Conservation (phyloP, 2,888 invertebrate genomes). For the Sisyra terminalis region DNA sequence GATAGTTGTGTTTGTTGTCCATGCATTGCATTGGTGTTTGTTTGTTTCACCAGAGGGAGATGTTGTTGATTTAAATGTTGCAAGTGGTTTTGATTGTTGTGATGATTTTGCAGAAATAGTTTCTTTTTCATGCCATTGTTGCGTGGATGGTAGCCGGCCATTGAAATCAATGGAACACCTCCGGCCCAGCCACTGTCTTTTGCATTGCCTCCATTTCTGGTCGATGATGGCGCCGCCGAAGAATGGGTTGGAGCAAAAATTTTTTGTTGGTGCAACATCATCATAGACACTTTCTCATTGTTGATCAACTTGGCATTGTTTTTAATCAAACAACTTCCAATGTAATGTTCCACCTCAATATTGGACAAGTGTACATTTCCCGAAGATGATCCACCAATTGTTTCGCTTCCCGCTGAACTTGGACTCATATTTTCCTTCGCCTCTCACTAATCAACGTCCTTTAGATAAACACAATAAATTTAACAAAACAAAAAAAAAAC, state of each 20-base stretch:
- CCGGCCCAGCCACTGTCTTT: slow-evolving; percentile 58
- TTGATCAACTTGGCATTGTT: slow-evolving; percentile 14
- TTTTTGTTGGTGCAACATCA: slow-evolving; percentile 13
- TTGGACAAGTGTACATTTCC: not conserved
- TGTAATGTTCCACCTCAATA: slow-evolving; percentile 43
- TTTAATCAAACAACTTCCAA: slow-evolving; percentile 40
- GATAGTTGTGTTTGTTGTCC: slow-evolving; percentile 38
- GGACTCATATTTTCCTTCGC: not conserved
- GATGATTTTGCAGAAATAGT: slow-evolving; percentile 7
- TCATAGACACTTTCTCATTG: slow-evolving; percentile 6
- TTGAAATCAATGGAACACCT: slow-evolving; percentile 59
- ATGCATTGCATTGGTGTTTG: slow-evolving; percentile 3
- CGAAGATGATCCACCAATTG: not conserved
- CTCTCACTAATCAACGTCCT: too few species aligned
- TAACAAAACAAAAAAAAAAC: too few species aligned
- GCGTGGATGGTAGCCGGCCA: slow-evolving; percentile 44
- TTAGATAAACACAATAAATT: too few species aligned
- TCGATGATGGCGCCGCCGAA: too few species aligned
- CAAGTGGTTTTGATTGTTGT: slow-evolving; percentile 1
- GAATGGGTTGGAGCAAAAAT: slow-evolving; percentile 5
- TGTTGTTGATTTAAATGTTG: too few species aligned
- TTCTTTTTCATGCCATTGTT: slow-evolving; percentile 14
- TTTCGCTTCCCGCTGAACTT: not conserved
- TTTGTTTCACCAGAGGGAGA: too few species aligned
- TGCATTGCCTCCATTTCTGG: slow-evolving; percentile 19